A percentile compares a stretch with the other conserved stretches of the same genome.
phyloP scores from a whole-genome alignment of 2,888 invertebrate species.

The Ormyrus labotus region DNA sequence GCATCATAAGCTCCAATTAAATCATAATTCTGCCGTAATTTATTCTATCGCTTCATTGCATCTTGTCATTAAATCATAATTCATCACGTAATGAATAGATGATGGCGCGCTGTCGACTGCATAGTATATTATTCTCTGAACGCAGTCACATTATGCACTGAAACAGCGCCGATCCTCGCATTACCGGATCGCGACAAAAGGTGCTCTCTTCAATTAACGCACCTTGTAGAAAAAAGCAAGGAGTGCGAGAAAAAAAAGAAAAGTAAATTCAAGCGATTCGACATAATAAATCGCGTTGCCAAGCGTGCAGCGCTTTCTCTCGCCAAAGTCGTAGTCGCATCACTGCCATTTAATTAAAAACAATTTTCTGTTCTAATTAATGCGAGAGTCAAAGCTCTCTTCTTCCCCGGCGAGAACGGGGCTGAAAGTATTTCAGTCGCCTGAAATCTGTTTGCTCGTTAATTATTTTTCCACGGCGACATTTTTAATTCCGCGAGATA shows the following conservation, averaged over 20 bases:
- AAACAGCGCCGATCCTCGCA: not conserved
- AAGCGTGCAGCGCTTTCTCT: no score
- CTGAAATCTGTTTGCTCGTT: slow-evolving; percentile 51
- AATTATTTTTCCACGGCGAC: slow-evolving; percentile 53
- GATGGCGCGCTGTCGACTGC: not conserved
- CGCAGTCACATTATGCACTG: not conserved
- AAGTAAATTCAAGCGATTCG: no score
- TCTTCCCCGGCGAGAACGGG: not conserved
- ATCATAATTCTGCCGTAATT: slow-evolving; percentile 36
- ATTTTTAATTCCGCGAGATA: slow-evolving; percentile 48
- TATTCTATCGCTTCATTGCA: slow-evolving; percentile 36
- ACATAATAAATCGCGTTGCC: no score
- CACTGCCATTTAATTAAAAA: slow-evolving; percentile 49
- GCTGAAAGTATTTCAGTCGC: slow-evolving; percentile 38
- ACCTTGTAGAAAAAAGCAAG: no score
- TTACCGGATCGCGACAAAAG: not conserved
- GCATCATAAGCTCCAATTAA: slow-evolving; percentile 32
- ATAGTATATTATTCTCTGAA: no score
- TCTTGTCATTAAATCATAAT: slow-evolving; percentile 45
- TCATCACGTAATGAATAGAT: slow-evolving; percentile 44
- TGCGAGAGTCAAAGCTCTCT: slow-evolving; percentile 10
- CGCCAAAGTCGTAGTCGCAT: no score
- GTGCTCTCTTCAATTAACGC: not conserved
- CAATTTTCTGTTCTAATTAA: slow-evolving; percentile 55
- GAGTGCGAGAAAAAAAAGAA: no score